Evolutionary conservation across 2,797 vertebrate genomes (phyloP).

Genomic region (Spea hammondii): DNA sequence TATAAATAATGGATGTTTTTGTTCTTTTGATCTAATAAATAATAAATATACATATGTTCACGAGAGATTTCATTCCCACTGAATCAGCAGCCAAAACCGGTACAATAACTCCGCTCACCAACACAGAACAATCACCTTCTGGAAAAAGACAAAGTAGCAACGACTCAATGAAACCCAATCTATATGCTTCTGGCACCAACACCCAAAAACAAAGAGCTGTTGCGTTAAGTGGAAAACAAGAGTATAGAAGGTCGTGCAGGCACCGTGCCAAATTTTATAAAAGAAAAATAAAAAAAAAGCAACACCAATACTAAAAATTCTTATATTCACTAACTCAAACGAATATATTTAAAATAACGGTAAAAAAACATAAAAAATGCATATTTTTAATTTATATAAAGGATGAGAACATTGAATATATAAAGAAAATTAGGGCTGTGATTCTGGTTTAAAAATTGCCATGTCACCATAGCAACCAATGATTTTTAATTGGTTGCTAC

Average conservation of each 20-base stretch:
- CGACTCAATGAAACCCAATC: not conserved
- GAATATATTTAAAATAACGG: no score
- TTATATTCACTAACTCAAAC: no score
- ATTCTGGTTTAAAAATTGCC: no score
- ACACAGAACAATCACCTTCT: not conserved
- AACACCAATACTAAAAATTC: no score
- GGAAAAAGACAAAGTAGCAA: not conserved
- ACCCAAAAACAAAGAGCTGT: not conserved
- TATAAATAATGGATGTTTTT: conserved; percentile 12
- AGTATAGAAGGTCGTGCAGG: not conserved
- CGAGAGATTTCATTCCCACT: conserved; percentile 4
- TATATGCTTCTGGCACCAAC: not conserved
- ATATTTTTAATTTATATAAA: no score
- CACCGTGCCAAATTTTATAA: no score
- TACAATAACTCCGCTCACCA: not conserved
- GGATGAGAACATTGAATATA: no score
- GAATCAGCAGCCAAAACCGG: conserved; percentile 8
- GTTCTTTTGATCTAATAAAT: conserved; percentile 16
- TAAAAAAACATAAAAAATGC: no score
- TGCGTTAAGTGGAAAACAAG: not conserved
- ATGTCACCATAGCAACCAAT: no score
- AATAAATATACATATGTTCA: conserved; percentile 5
- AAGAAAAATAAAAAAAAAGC: no score
- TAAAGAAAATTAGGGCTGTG: no score
- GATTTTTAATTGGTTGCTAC: no score